These are phyloP conservation scores for Yponomeuta cagnagella DNA, from an alignment of 2,888 invertebrate genomes.

Conservation along the genomic window DNA sequence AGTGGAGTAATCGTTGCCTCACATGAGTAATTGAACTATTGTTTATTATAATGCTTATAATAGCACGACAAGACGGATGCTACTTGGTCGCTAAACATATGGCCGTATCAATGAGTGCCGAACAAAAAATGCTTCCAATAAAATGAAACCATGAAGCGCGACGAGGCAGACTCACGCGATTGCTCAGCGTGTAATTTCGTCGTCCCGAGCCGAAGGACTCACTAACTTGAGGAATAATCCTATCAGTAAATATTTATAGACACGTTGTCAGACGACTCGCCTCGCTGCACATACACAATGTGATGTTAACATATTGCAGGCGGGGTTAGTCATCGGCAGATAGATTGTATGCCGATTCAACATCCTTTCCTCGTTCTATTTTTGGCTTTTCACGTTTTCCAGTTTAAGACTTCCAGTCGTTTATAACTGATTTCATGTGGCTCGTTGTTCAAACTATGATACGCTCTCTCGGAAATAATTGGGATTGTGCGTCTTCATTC, in stretches of 20 bases:
- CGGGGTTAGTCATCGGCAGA: conserved; percentile 39
- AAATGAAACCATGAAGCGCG: conserved; percentile 55
- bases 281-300: conserved; percentile 61
- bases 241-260: conserved; percentile 65
- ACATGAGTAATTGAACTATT: conserved; percentile 24
- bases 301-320: conserved; percentile 51
- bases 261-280: conserved; percentile 57
- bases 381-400: background rate
- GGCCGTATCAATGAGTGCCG: conserved; percentile 35
- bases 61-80: conserved; percentile 11
- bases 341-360: conserved; percentile 7
- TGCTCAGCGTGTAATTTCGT: conserved; percentile 67
- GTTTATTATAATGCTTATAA: conserved; percentile 23
- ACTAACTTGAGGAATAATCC: conserved; percentile 50
- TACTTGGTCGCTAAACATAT: background rate
- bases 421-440: background rate
- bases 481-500: background rate
- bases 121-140: conserved; percentile 51
- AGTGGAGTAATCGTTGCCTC: conserved; percentile 23
- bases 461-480: background rate
- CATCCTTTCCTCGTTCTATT: conserved; percentile 11
- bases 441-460: background rate
- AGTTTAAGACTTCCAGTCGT: background rate
- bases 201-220: conserved; percentile 31
- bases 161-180: conserved; percentile 60